These are phyloP conservation scores for Loxodonta africana DNA, from an alignment of 2,113 vertebrate genomes.

Conservation along the genomic window DNA sequence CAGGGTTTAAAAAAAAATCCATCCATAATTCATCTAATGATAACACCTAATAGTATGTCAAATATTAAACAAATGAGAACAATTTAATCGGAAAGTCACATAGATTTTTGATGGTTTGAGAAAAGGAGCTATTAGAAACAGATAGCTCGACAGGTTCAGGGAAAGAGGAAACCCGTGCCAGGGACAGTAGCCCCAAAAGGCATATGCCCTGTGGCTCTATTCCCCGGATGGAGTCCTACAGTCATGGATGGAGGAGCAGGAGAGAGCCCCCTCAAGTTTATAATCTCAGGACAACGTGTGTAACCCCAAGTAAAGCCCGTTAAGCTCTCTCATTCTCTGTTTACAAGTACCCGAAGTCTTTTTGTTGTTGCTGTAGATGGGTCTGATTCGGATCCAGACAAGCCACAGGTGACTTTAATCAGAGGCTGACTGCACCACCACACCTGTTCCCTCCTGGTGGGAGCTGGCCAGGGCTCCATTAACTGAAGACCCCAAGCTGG, in stretches of 20 bases:
- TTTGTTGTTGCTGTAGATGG: not conserved
- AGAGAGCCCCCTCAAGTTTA: rapidly evolving
- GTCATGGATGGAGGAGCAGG: not conserved
- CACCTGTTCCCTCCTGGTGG: not conserved
- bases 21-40: not conserved
- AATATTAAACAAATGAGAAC: not conserved
- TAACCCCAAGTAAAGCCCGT: rapidly evolving
- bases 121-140: not conserved
- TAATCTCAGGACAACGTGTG: not conserved
- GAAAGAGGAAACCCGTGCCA: not conserved
- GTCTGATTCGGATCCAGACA: not conserved
- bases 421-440: rapidly evolving
- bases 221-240: rapidly evolving
- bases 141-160: not conserved
- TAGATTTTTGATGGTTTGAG: not conserved
- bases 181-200: too few species aligned
- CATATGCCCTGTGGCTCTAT: not conserved
- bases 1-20: not conserved
- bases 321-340: not conserved
- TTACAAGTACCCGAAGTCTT: not conserved
- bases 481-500: not conserved
- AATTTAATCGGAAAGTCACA: not conserved
- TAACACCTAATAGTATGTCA: not conserved
- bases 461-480: not conserved
- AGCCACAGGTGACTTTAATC: not conserved